phyloP scores from a whole-genome alignment of 2,797 vertebrate genomes.

The Oreonectes daqikongensis region DNA sequence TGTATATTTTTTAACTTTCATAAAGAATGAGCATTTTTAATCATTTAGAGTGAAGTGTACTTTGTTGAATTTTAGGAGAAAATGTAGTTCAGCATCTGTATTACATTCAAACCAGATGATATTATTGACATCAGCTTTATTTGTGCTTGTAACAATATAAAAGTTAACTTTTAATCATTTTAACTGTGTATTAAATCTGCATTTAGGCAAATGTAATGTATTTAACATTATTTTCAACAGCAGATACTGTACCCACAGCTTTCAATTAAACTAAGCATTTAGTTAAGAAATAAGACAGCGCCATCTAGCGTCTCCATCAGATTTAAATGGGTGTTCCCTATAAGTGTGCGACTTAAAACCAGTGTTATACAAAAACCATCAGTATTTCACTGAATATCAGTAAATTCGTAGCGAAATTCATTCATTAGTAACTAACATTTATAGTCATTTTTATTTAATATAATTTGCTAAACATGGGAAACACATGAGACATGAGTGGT shows the following conservation, averaged over 20 bases:
- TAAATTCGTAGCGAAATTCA: no score
- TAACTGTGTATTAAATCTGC: no score
- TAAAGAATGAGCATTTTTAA: neutral
- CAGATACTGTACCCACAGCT: neutral
- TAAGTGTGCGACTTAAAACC: neutral
- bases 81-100: conserved; percentile 2
- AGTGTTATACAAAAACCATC: no score
- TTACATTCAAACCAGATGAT: conserved; percentile 11
- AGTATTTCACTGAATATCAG: neutral
- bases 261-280: neutral
- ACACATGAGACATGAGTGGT: no score
- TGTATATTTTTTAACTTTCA: neutral
- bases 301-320: neutral
- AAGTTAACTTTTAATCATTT: no score
- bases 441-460: no score
- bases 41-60: neutral
- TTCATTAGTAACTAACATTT: no score
- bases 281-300: conserved; percentile 4
- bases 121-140: neutral
- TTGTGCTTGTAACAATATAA: neutral
- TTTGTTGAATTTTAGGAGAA: neutral
- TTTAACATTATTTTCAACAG: neutral
- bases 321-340: neutral
- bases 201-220: no score
- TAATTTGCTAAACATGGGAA: neutral